Evolutionary conservation across 92 coral and sea anemone genomes (phyloP).

Genomic region (Galaxea fascicularis): DNA sequence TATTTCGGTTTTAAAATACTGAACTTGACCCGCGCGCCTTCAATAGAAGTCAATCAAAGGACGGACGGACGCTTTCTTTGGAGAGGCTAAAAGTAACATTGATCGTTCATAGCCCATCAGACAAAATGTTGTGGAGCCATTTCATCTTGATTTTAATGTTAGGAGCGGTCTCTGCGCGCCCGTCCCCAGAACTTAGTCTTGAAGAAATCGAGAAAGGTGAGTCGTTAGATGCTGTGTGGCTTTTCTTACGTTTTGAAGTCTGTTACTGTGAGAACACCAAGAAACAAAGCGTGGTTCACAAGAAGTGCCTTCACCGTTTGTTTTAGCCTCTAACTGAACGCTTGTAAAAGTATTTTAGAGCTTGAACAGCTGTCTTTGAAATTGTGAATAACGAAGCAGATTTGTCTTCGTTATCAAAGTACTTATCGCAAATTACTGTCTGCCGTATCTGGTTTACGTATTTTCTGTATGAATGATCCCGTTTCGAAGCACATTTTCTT

Average conservation of each 20-base stretch:
- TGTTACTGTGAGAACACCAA: too few relatives aligned
- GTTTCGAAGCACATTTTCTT: not conserved
- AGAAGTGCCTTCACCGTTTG: not conserved
- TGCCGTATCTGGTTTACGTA: not conserved
- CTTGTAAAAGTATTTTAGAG: not conserved
- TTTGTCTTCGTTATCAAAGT: not conserved
- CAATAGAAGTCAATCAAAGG: not conserved
- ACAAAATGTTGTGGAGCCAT: conserved; percentile 26
- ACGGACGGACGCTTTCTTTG: not conserved
- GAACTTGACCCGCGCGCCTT: not conserved
- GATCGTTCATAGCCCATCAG: not conserved
- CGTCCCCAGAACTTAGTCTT: conserved; percentile 42
- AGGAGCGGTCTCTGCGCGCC: conserved; percentile 31
- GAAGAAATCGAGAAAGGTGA: conserved; percentile 50
- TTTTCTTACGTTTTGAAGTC: too few relatives aligned
- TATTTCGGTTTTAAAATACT: conserved; percentile 21
- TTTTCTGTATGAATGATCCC: not conserved
- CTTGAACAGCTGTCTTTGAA: not conserved
- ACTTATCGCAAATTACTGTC: not conserved
- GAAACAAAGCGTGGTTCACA: too few relatives aligned
- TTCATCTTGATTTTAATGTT: conserved; percentile 6
- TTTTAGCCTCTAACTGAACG: not conserved
- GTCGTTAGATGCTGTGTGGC: not conserved
- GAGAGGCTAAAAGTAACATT: not conserved
- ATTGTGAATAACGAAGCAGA: not conserved